phyloP scores from a whole-genome alignment of 2,113 vertebrate species.

The Laticauda colubrina region DNA sequence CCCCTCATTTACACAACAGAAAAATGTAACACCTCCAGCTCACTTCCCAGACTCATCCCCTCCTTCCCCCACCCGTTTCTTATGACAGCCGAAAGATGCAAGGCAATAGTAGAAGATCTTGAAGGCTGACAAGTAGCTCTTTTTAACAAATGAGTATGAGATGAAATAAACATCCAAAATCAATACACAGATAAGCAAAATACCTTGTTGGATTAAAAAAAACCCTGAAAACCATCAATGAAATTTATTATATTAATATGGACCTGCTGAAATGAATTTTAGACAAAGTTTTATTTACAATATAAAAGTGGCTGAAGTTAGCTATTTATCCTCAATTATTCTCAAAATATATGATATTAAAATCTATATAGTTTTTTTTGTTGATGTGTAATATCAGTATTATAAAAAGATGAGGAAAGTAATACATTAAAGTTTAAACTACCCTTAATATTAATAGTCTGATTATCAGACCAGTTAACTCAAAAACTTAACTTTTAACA shows the following conservation, averaged over 20 bases:
- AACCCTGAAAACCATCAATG: neutral
- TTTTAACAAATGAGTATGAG: neutral
- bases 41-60: too few relatives aligned
- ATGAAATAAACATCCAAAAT: neutral
- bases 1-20: too few relatives aligned
- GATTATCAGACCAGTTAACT: conserved; percentile 13
- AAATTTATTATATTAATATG: neutral
- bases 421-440: neutral
- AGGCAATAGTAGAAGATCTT: too few relatives aligned
- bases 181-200: neutral
- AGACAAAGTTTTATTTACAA: neutral
- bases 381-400: neutral
- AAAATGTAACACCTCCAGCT: too few relatives aligned
- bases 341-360: too few relatives aligned
- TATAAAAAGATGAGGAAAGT: neutral
- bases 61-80: too few relatives aligned
- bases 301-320: neutral
- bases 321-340: neutral
- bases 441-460: conserved; percentile 28
- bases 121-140: neutral
- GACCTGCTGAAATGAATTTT: neutral
- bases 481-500: neutral
- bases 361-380: too few relatives aligned
- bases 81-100: too few relatives aligned
- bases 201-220: neutral